phyloP scores from a whole-genome alignment of 2,797 vertebrate species.

The Rousettus madagascariensis region DNA sequence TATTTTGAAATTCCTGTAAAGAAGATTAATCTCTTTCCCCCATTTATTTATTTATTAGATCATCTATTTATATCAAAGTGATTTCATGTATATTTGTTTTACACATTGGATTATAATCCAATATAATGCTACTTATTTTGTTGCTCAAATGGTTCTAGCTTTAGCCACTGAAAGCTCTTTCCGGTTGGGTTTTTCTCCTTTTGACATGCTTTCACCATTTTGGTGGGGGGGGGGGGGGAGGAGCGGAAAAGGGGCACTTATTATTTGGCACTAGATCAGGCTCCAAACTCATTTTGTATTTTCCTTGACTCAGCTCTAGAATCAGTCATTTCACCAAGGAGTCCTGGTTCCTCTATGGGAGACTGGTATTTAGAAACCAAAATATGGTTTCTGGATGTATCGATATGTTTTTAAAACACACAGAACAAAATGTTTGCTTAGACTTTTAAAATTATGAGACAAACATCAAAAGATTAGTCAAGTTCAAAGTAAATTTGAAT shows the following conservation, averaged over 20 bases:
- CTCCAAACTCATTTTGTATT: neutral
- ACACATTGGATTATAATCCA: neutral
- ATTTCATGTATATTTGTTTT: neutral
- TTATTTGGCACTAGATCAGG: neutral
- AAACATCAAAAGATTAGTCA: neutral
- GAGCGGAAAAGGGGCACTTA: neutral
- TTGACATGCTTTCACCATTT: neutral
- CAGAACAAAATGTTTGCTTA: neutral
- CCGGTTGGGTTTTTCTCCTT: neutral
- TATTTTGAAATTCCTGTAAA: neutral
- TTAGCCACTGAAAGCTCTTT: neutral
- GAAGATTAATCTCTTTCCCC: neutral
- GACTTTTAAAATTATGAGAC: neutral
- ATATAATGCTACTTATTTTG: neutral
- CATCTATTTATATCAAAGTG: neutral
- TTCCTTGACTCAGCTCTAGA: neutral
- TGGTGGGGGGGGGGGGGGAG: no score
- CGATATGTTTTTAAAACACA: neutral
- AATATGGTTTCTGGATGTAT: neutral
- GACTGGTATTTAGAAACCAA: neutral
- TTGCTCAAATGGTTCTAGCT: neutral
- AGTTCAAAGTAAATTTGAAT: slow-evolving; percentile 16
- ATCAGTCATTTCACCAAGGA: neutral
- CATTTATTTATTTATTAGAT: neutral
- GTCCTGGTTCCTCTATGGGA: neutral